phyloP scores from a whole-genome alignment of 2,888 invertebrate species.

The Drosophila longiperda region DNA sequence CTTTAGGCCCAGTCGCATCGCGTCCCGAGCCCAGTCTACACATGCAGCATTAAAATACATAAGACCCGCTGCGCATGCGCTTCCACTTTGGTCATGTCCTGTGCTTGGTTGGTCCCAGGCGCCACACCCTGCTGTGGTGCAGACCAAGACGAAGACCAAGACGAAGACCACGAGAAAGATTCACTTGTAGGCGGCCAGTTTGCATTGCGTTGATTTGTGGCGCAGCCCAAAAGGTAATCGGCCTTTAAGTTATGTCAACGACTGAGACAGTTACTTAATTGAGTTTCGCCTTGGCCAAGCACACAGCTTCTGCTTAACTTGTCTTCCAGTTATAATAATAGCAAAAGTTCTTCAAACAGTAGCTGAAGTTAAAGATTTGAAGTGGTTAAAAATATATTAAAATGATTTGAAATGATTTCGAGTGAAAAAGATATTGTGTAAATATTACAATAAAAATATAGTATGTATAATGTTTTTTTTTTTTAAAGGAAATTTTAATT shows the following conservation, averaged over 20 bases:
- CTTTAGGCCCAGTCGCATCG: slow-evolving; percentile 4
- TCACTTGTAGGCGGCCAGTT: slow-evolving; percentile 54
- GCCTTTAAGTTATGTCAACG: slow-evolving; percentile 69
- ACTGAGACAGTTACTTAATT: slow-evolving; percentile 70
- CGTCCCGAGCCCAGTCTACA: slow-evolving; percentile 11
- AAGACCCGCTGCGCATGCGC: slow-evolving; percentile 69
- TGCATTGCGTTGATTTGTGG: slow-evolving; percentile 54
- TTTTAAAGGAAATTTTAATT: not conserved
- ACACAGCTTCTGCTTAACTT: slow-evolving; percentile 21
- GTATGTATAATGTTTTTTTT: not conserved
- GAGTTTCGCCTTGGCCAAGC: slow-evolving; percentile 49
- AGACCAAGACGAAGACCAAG: slow-evolving; percentile 35
- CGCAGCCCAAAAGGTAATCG: slow-evolving; percentile 53
- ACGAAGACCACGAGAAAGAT: slow-evolving; percentile 8
- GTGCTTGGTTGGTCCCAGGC: slow-evolving; percentile 48
- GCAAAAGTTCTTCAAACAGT: slow-evolving; percentile 9
- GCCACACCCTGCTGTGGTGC: slow-evolving; percentile 75
- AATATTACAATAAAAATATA: not conserved
- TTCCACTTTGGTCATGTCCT: slow-evolving; percentile 50
- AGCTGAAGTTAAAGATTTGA: slow-evolving; percentile 1
- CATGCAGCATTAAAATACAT: slow-evolving; percentile 72
- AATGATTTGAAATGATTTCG: not conserved
- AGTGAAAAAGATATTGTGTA: not conserved
- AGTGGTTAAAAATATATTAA: not conserved
- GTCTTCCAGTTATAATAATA: slow-evolving; percentile 4